Conservation (phyloP, 2,888 invertebrate genomes). For the Terebella lapidaria region DNA sequence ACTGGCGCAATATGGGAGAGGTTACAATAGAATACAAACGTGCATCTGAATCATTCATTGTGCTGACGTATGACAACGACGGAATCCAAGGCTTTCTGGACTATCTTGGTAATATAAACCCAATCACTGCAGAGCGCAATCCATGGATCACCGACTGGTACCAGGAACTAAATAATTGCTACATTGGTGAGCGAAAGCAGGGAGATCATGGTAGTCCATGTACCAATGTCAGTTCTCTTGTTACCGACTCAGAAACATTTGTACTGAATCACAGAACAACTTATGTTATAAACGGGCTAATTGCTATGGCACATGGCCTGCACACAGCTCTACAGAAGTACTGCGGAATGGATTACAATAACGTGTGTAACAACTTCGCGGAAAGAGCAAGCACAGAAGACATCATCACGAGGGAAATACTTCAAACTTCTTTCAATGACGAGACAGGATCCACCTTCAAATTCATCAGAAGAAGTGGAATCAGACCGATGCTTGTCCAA, state of each 20-base stretch:
- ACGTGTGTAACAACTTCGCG: constrained; percentile 33
- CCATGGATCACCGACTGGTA: constrained; percentile 36
- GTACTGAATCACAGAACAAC: not conserved
- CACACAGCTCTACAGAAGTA: constrained; percentile 31
- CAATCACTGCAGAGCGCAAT: constrained; percentile 20
- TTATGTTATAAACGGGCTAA: constrained; percentile 32
- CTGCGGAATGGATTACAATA: constrained; percentile 33
- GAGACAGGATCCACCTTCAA: constrained; percentile 21
- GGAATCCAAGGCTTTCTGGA: not conserved
- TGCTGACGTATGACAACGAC: not conserved
- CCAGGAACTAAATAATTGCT: constrained; percentile 34
- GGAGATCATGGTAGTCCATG: not conserved
- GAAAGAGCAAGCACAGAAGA: constrained; percentile 29
- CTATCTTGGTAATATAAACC: not conserved
- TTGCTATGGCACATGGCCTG: constrained; percentile 36
- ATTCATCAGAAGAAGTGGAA: constrained; percentile 29
- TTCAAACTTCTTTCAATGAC: constrained; percentile 23
- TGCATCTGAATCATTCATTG: no score
- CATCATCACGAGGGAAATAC: constrained; percentile 31
- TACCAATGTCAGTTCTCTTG: no score
- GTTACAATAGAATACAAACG: no score
- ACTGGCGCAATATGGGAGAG: no score
- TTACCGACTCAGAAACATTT: not conserved
- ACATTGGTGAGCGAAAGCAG: constrained; percentile 29
- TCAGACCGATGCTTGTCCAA: not conserved